A percentile compares a stretch with the other conserved stretches of the same genome.
Evolutionary conservation across 2,888 invertebrate species (phyloP).

Genomic region (Petrophora chlorosata): DNA sequence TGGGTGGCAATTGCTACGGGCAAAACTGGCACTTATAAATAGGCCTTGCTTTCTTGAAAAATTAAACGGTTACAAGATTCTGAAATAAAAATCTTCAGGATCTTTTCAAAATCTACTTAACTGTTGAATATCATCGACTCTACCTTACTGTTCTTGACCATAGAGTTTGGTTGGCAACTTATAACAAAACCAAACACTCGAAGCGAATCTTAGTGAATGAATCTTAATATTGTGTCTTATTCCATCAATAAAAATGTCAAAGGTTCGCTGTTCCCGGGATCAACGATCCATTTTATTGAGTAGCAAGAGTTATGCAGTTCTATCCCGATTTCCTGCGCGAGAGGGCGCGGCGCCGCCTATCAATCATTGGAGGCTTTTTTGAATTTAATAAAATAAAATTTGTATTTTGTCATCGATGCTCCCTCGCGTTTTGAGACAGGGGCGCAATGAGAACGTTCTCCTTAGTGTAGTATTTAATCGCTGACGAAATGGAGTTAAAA

Average conservation of each 20-base stretch:
- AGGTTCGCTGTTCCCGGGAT: constrained; percentile 40
- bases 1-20: no score
- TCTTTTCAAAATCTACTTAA: no score
- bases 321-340: constrained; percentile 44
- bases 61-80: no score
- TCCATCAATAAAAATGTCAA: constrained; percentile 24
- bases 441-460: constrained; percentile 44
- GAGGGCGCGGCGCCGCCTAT: constrained; percentile 79
- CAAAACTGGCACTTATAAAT: no score
- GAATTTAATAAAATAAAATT: constrained; percentile 85
- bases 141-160: no score
- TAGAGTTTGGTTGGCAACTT: background rate
- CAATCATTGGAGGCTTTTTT: constrained; percentile 84
- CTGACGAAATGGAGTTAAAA: background rate
- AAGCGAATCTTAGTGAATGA: background rate
- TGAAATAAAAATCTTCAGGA: no score
- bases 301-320: constrained; percentile 75
- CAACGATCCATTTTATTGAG: constrained; percentile 79
- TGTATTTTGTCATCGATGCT: constrained; percentile 84
- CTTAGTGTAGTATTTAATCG: no score
- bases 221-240: constrained; percentile 8
- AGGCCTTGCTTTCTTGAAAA: no score
- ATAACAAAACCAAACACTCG: background rate
- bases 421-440: constrained; percentile 72
- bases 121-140: no score